A percentile compares a stretch with the other conserved stretches of the same genome.
These are phyloP conservation scores for Papilio machaon DNA, from an alignment of 1,140 invertebrate genomes.

Conservation along the genomic window DNA sequence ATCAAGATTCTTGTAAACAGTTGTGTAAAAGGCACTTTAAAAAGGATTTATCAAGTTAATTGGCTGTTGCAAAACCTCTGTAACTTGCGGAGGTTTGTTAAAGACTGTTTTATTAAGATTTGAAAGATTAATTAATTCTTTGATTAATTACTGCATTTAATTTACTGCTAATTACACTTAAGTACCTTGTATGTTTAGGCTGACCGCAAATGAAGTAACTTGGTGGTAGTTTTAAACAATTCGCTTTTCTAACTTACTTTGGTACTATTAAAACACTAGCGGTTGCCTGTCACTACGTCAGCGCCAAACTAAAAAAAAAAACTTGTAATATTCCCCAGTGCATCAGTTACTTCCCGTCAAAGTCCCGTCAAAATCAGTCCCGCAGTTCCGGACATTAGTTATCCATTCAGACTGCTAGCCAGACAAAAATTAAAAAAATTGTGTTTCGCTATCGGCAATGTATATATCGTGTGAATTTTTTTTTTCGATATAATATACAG, in stretches of 20 bases:
- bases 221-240: neutral
- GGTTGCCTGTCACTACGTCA: too few relatives aligned
- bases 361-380: too few relatives aligned
- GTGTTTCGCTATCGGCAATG: too few relatives aligned
- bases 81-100: neutral
- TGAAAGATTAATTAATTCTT: conserved; percentile 10
- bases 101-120: conserved; percentile 5
- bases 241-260: neutral
- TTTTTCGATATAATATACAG: too few relatives aligned
- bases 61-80: neutral
- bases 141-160: conserved; percentile 1
- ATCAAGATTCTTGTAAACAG: conserved; percentile 2
- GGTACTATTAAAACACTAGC: neutral
- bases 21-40: neutral
- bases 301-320: too few relatives aligned
- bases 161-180: conserved; percentile 10
- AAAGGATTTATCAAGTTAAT: conserved; percentile 7
- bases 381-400: too few relatives aligned
- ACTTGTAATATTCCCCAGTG: too few relatives aligned
- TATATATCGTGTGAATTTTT: too few relatives aligned
- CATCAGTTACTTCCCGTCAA: too few relatives aligned
- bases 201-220: neutral
- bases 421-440: too few relatives aligned
- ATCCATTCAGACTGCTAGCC: too few relatives aligned
- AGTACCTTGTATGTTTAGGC: conserved; percentile 14